These are phyloP conservation scores for Charaxes varanes DNA, from an alignment of 1,140 invertebrate genomes.

Conservation along the genomic window DNA sequence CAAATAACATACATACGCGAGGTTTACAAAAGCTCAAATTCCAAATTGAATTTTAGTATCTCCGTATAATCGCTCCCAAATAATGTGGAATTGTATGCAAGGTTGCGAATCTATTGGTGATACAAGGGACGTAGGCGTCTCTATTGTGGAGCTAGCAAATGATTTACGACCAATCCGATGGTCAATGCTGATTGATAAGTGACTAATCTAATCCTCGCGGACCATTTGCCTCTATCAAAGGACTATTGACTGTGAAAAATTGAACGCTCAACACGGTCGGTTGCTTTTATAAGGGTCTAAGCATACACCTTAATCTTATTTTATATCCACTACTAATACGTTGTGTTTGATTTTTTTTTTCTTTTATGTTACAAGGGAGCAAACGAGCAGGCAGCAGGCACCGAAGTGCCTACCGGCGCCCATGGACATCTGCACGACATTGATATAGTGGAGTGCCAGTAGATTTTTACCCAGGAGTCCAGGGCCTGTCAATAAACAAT, in stretches of 20 bases:
- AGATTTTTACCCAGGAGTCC: too few relatives aligned
- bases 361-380: too few relatives aligned
- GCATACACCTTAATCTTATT: too few relatives aligned
- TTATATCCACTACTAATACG: too few relatives aligned
- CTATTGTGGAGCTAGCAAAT: constrained; percentile 38
- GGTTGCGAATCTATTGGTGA: constrained; percentile 26
- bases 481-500: too few relatives aligned
- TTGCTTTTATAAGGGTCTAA: too few relatives aligned
- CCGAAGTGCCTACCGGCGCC: too few relatives aligned
- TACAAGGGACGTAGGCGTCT: constrained; percentile 35
- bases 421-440: too few relatives aligned
- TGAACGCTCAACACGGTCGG: constrained; percentile 22
- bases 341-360: too few relatives aligned
- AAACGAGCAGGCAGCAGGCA: too few relatives aligned
- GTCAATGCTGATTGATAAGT: constrained; percentile 52
- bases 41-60: neutral
- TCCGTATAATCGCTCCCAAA: constrained; percentile 22
- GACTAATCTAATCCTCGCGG: constrained; percentile 48
- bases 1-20: neutral
- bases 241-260: constrained; percentile 76
- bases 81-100: constrained; percentile 17
- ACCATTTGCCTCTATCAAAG: constrained; percentile 56
- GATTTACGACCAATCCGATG: constrained; percentile 41
- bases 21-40: constrained; percentile 5
- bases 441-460: too few relatives aligned